Conservation (phyloP, 2,888 invertebrate genomes). For the Kryphioiulus occultus region DNA sequence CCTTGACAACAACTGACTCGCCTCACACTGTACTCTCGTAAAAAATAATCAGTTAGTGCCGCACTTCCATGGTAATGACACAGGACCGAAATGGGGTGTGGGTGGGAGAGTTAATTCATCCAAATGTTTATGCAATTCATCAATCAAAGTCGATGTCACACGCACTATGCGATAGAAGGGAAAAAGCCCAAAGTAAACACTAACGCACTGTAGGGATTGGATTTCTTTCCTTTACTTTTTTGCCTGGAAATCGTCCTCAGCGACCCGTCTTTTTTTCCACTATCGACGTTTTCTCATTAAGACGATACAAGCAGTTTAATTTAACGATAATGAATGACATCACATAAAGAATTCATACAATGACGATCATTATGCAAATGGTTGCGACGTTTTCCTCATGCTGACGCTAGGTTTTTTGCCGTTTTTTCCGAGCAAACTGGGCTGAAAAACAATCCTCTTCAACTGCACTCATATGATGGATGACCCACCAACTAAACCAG, state of each 20-base stretch:
- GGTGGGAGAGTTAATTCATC: not conserved
- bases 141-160: slow-evolving; percentile 31
- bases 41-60: slow-evolving; percentile 30
- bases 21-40: not conserved
- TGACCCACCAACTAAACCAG: not conserved
- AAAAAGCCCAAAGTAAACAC: slow-evolving; percentile 29
- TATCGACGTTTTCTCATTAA: slow-evolving; percentile 31
- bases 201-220: not conserved
- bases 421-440: not conserved
- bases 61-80: slow-evolving; percentile 11
- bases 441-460: slow-evolving; percentile 8
- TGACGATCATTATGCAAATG: slow-evolving; percentile 31
- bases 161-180: not conserved
- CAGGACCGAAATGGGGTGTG: not conserved
- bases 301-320: slow-evolving; percentile 35
- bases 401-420: not conserved
- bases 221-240: not conserved
- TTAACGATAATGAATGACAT: slow-evolving; percentile 31
- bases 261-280: not conserved
- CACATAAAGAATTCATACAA: not conserved
- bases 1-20: not conserved
- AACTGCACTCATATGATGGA: not conserved
- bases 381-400: slow-evolving; percentile 10
- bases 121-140: slow-evolving; percentile 31
- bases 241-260: not conserved